A percentile compares a stretch with the other conserved stretches of the same genome.
Evolutionary conservation across 2,888 invertebrate species (phyloP).

Genomic region (Drosophila bunnanda): DNA sequence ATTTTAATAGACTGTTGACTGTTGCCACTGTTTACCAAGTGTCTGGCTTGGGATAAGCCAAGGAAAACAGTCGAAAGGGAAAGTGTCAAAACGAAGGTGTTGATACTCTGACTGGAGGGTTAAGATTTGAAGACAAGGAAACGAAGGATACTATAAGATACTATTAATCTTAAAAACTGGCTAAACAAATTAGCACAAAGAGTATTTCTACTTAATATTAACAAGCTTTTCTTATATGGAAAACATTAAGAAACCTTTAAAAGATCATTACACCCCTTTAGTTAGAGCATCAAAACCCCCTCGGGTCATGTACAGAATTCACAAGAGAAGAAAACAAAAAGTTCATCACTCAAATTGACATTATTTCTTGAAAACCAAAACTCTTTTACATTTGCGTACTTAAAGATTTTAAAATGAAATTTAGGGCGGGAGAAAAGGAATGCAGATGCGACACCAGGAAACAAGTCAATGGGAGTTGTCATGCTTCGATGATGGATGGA

Average conservation of each 20-base stretch:
- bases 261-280: neutral
- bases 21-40: constrained; percentile 69
- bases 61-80: neutral
- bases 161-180: neutral
- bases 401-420: constrained; percentile 5
- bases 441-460: neutral
- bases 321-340: neutral
- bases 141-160: neutral
- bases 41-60: constrained; percentile 56
- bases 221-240: too few species aligned
- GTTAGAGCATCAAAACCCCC: neutral
- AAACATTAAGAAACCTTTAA: neutral
- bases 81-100: neutral
- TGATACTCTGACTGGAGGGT: neutral
- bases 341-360: constrained; percentile 7
- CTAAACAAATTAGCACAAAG: neutral
- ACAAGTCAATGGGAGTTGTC: neutral
- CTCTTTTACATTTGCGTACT: constrained; percentile 1
- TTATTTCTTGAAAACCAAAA: neutral
- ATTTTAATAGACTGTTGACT: constrained; percentile 78
- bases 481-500: neutral
- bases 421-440: neutral
- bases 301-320: neutral
- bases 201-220: neutral
- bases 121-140: neutral